These are phyloP conservation scores for Ennomos fuscantarius DNA, from an alignment of 2,888 invertebrate genomes.

Conservation along the genomic window DNA sequence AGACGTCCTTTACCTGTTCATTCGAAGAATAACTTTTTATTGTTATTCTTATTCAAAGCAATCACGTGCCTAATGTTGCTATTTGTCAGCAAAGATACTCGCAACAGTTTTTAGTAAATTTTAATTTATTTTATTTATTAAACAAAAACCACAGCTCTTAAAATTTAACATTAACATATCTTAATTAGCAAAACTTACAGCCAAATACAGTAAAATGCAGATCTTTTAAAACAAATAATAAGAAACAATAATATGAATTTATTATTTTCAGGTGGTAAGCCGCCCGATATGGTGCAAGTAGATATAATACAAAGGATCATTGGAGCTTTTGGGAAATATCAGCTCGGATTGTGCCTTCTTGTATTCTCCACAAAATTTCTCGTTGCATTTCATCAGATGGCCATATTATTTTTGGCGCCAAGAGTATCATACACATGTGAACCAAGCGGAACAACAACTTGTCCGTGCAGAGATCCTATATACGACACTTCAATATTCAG, in stretches of 20 bases:
- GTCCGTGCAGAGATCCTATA: slow-evolving; percentile 84
- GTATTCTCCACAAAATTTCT: slow-evolving; percentile 59
- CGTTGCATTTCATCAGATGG: slow-evolving; percentile 67
- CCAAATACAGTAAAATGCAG: slow-evolving; percentile 17
- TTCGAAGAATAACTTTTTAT: too few species aligned
- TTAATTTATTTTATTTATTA: too few species aligned
- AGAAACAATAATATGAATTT: neutral
- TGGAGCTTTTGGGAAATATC: slow-evolving; percentile 79
- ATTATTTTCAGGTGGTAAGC: slow-evolving; percentile 42
- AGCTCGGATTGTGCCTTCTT: slow-evolving; percentile 55
- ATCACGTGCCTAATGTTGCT: too few species aligned
- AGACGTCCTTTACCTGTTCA: too few species aligned
- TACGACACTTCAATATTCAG: slow-evolving; percentile 88
- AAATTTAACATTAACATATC: too few species aligned
- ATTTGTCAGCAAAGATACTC: too few species aligned
- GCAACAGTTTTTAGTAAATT: too few species aligned
- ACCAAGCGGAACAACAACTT: slow-evolving; percentile 58
- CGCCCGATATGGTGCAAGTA: slow-evolving; percentile 35
- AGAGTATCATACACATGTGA: slow-evolving; percentile 50
- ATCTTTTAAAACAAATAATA: neutral
- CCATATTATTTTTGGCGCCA: slow-evolving; percentile 65
- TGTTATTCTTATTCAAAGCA: too few species aligned
- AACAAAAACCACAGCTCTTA: too few species aligned
- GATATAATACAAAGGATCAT: slow-evolving; percentile 72
- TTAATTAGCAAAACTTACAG: too few species aligned